A percentile compares a stretch with the other conserved stretches of the same genome.
phyloP scores from a whole-genome alignment of 2,888 invertebrate species.

The Aproaerema taeniolella region DNA sequence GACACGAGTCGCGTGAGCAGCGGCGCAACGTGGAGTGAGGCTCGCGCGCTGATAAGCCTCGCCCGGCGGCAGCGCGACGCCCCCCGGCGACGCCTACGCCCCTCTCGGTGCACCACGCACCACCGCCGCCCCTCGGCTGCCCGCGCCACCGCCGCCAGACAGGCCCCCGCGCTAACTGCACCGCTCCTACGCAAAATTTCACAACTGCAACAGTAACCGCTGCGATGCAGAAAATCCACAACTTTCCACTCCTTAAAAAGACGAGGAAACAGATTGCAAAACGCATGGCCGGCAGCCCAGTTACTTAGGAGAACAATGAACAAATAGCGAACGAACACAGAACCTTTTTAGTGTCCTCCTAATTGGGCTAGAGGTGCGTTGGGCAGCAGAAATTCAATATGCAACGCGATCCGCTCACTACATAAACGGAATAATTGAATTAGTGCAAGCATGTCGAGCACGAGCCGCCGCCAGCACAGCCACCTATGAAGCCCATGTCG shows the following conservation, averaged over 20 bases:
- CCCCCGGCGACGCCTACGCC: slow-evolving; percentile 76
- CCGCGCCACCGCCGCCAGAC: slow-evolving; percentile 32
- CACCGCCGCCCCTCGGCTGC: slow-evolving; percentile 59
- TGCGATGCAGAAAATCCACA: slow-evolving; percentile 55
- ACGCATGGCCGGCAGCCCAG: slow-evolving; percentile 56
- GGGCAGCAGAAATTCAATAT: slow-evolving; percentile 62
- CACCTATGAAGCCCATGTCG: slow-evolving; percentile 38
- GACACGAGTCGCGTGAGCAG: slow-evolving; percentile 63
- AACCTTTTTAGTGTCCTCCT: slow-evolving; percentile 69
- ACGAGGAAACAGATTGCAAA: slow-evolving; percentile 65
- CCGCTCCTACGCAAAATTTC: slow-evolving; percentile 67
- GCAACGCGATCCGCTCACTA: slow-evolving; percentile 62
- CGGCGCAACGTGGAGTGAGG: slow-evolving; percentile 69
- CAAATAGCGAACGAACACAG: slow-evolving; percentile 57
- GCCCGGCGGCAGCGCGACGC: slow-evolving; percentile 76
- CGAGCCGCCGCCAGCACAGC: slow-evolving; percentile 34
- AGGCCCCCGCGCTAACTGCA: slow-evolving; percentile 59
- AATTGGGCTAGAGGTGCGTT: slow-evolving; percentile 62
- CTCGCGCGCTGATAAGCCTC: slow-evolving; percentile 75
- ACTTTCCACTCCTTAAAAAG: slow-evolving; percentile 74
- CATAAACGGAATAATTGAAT: slow-evolving; percentile 72
- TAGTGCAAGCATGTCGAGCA: slow-evolving; percentile 56
- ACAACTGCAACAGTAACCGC: slow-evolving; percentile 50
- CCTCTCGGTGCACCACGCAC: slow-evolving; percentile 69
- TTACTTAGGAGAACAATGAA: slow-evolving; percentile 66